phyloP scores from a whole-genome alignment of 2,888 invertebrate species.

The Eulithis prunata region DNA sequence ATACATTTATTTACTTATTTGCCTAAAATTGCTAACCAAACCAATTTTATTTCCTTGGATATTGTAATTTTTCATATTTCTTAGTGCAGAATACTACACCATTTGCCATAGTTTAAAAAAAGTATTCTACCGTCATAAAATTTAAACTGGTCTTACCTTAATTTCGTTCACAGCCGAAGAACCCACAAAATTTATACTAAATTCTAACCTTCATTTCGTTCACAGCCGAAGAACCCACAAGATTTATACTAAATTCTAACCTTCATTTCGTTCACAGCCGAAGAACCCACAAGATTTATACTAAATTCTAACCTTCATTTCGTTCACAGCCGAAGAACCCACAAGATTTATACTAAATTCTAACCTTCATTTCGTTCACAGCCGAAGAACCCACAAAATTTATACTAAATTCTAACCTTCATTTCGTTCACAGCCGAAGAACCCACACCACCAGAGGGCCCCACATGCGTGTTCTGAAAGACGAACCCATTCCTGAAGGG shows the following conservation, averaged over 20 bases:
- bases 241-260: too few relatives aligned
- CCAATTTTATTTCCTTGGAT: too few relatives aligned
- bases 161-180: too few relatives aligned
- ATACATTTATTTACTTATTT: too few relatives aligned
- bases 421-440: conserved; percentile 57
- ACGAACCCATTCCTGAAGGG: conserved; percentile 95
- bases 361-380: conserved; percentile 33
- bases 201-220: not conserved
- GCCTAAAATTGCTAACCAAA: too few relatives aligned
- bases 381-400: conserved; percentile 70
- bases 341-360: not conserved
- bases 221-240: conserved; percentile 68
- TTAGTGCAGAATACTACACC: too few relatives aligned
- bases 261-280: conserved; percentile 51
- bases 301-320: too few relatives aligned
- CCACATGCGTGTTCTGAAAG: conserved; percentile 91
- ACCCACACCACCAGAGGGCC: conserved; percentile 71
- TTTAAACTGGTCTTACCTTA: too few relatives aligned
- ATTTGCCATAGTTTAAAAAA: too few relatives aligned
- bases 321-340: too few relatives aligned
- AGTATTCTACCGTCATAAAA: too few relatives aligned
- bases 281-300: conserved; percentile 68
- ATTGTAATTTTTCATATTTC: too few relatives aligned
- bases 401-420: not conserved
- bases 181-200: not conserved